A percentile compares a stretch with the other conserved stretches of the same genome.
These are phyloP conservation scores for Promerops cafer DNA, from an alignment of 2,113 vertebrate species.

Conservation along the genomic window DNA sequence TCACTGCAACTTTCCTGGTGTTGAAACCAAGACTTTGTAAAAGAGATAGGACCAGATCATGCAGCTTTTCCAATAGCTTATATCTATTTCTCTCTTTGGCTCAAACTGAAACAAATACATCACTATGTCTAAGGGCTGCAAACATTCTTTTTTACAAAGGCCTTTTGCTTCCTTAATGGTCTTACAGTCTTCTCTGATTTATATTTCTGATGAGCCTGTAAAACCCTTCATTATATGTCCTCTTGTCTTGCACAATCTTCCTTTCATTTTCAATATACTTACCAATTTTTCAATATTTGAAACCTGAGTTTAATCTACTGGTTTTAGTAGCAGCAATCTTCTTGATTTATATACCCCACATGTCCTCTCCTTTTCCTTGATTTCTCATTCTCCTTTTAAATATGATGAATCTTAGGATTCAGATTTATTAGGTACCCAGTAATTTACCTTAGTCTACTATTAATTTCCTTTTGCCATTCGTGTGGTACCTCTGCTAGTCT, in stretches of 20 bases:
- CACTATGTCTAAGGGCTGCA: neutral
- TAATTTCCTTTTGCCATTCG: neutral
- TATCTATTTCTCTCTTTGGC: neutral
- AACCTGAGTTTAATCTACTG: neutral
- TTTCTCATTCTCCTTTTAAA: constrained; percentile 12
- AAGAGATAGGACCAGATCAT: neutral
- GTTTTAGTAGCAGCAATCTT: neutral
- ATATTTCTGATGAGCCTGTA: neutral
- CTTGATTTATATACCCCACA: constrained; percentile 1
- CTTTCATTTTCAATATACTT: neutral
- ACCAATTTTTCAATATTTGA: constrained; percentile 33
- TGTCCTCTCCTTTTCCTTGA: neutral
- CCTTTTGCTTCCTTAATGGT: constrained; percentile 3
- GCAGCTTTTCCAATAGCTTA: neutral
- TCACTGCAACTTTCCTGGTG: neutral
- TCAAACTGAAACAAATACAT: neutral
- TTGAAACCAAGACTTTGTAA: neutral
- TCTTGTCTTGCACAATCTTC: constrained; percentile 28
- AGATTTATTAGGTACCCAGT: neutral
- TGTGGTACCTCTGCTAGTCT: neutral
- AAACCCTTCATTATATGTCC: neutral
- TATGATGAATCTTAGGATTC: neutral
- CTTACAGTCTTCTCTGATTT: neutral
- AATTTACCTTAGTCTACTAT: neutral
- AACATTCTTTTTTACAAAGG: neutral